Evolutionary conservation across 2,113 vertebrate species (phyloP).

Genomic region (Sturnira hondurensis): DNA sequence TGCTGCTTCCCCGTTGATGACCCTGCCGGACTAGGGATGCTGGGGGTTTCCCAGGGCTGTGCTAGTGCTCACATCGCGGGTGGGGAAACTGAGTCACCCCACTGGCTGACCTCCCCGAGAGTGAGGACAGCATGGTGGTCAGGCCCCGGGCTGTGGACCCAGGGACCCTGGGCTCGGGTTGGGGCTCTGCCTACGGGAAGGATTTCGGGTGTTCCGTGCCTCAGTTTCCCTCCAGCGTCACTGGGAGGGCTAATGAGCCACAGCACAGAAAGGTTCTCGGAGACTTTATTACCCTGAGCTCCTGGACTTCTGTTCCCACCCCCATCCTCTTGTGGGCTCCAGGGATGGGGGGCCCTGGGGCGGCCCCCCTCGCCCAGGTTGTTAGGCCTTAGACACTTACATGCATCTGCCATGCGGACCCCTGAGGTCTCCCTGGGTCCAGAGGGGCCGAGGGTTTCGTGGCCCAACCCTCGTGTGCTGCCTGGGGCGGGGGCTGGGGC

Average conservation of each 20-base stretch:
- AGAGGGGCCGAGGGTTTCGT: constrained; percentile 49
- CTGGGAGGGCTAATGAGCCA: no score
- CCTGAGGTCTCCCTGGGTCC: constrained; percentile 35
- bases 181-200: fast-evolving
- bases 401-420: background rate
- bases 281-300: fast-evolving
- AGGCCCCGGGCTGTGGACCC: fast-evolving
- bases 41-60: background rate
- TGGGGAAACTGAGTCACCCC: background rate
- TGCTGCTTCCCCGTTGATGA: background rate
- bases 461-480: background rate
- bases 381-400: constrained; percentile 69
- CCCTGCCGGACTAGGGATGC: background rate
- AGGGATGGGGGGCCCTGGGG: background rate
- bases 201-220: background rate
- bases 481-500: background rate
- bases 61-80: background rate
- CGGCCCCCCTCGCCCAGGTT: background rate
- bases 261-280: fast-evolving
- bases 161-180: background rate
- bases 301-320: fast-evolving
- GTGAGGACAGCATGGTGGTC: fast-evolving
- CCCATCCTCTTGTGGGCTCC: fast-evolving
- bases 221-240: background rate
- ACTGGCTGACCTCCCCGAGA: fast-evolving